Percentiles rank a stretch among this genome's conserved stretches.
Evolutionary conservation across 2,888 invertebrate genomes (phyloP).

Genomic region (Tyria jacobaeae): DNA sequence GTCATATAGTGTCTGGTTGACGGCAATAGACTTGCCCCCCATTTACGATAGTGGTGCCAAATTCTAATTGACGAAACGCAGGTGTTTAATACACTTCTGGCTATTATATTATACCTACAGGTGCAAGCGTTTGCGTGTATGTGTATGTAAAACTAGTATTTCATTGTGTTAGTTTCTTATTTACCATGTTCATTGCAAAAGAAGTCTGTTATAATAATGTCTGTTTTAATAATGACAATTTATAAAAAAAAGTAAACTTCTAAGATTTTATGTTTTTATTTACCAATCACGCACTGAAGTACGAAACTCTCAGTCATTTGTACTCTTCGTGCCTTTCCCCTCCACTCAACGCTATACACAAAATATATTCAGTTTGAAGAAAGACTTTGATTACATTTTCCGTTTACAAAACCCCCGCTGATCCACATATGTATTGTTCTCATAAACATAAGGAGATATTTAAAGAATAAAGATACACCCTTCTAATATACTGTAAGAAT

Average conservation of each 20-base stretch:
- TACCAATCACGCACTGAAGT: constrained; percentile 47
- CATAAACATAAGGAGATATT: constrained; percentile 37
- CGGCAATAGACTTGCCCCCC: no score
- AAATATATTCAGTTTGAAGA: constrained; percentile 66
- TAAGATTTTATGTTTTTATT: constrained; percentile 39
- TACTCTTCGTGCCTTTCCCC: constrained; percentile 47
- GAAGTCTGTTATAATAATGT: neutral
- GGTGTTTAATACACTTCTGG: no score
- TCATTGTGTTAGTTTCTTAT: neutral
- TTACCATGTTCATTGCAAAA: neutral
- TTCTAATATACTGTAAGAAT: neutral
- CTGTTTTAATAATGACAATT: neutral
- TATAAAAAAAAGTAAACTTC: neutral
- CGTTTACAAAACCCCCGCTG: constrained; percentile 55
- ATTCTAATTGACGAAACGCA: no score
- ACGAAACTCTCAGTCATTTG: constrained; percentile 55
- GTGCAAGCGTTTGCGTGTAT: no score
- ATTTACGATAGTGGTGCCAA: no score
- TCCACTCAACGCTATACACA: constrained; percentile 56
- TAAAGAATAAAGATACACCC: neutral
- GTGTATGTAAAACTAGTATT: no score
- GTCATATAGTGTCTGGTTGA: no score
- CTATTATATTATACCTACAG: no score
- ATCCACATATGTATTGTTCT: constrained; percentile 54
- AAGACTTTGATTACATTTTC: constrained; percentile 66